A percentile compares a stretch with the other conserved stretches of the same genome.
phyloP scores from a whole-genome alignment of 1,140 invertebrate species.

The Atopsyche davidsoni region DNA sequence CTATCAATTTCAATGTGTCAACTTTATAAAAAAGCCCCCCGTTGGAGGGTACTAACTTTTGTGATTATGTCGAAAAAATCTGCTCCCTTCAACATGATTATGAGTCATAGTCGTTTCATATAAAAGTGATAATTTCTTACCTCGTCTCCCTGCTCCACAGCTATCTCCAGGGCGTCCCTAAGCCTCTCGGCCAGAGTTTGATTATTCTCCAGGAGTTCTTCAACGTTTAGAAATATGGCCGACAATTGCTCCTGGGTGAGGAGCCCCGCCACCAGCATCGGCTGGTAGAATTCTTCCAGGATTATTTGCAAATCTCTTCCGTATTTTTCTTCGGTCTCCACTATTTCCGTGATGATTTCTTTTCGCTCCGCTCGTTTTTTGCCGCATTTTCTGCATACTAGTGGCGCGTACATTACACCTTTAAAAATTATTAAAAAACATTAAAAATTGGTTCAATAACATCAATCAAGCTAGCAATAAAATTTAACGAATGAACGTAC shows the following conservation, averaged over 20 bases:
- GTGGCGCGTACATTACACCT: slow-evolving; percentile 65
- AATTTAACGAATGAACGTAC: slow-evolving; percentile 34
- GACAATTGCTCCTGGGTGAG: slow-evolving; percentile 75
- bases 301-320: slow-evolving; percentile 87
- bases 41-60: too few relatives aligned
- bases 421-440: slow-evolving; percentile 29
- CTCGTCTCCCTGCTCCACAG: slow-evolving; percentile 67
- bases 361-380: slow-evolving; percentile 84
- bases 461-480: slow-evolving; percentile 5
- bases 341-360: slow-evolving; percentile 92
- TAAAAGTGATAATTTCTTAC: too few relatives aligned
- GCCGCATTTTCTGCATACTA: slow-evolving; percentile 81
- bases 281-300: slow-evolving; percentile 88
- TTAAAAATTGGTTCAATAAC: background rate
- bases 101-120: too few relatives aligned
- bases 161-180: slow-evolving; percentile 80
- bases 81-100: too few relatives aligned
- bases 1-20: too few relatives aligned
- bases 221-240: slow-evolving; percentile 89
- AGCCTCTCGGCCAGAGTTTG: slow-evolving; percentile 78
- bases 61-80: too few relatives aligned
- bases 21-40: too few relatives aligned
- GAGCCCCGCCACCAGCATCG: slow-evolving; percentile 83
- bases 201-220: slow-evolving; percentile 88
- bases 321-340: slow-evolving; percentile 94